Evolutionary conservation across 2,888 invertebrate genomes (phyloP).

Genomic region (Minunthozetes semirufus): DNA sequence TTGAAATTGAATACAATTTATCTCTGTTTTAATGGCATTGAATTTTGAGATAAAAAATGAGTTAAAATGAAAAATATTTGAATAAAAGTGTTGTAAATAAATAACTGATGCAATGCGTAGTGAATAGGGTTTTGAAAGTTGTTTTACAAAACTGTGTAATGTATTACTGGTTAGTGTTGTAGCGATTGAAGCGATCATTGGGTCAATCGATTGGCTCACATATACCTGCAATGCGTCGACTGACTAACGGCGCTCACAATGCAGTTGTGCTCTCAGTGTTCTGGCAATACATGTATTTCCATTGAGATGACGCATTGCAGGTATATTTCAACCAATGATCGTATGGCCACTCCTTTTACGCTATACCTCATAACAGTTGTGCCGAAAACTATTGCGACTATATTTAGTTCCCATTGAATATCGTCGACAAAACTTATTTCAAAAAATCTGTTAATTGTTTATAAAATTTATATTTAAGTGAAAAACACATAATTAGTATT

Average conservation of each 20-base stretch:
- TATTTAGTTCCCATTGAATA: slow-evolving; percentile 3
- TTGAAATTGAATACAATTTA: too few species aligned
- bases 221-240: slow-evolving; percentile 13
- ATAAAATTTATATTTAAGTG: not conserved
- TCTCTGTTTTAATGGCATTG: too few species aligned
- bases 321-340: not conserved
- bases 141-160: too few species aligned
- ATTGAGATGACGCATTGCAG: slow-evolving; percentile 23
- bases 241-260: not conserved
- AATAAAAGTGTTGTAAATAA: not conserved
- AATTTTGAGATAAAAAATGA: not conserved
- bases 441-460: not conserved
- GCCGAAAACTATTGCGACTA: not conserved
- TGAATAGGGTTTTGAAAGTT: not conserved
- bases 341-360: slow-evolving; percentile 1
- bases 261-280: not conserved
- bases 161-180: not conserved
- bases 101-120: not conserved
- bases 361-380: not conserved
- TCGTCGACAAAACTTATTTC: not conserved
- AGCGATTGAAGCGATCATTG: not conserved
- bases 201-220: slow-evolving; percentile 8
- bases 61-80: not conserved
- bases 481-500: not conserved
- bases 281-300: not conserved